phyloP scores from a whole-genome alignment of 2,797 vertebrate genomes.

The Arctocebus calabarensis region DNA sequence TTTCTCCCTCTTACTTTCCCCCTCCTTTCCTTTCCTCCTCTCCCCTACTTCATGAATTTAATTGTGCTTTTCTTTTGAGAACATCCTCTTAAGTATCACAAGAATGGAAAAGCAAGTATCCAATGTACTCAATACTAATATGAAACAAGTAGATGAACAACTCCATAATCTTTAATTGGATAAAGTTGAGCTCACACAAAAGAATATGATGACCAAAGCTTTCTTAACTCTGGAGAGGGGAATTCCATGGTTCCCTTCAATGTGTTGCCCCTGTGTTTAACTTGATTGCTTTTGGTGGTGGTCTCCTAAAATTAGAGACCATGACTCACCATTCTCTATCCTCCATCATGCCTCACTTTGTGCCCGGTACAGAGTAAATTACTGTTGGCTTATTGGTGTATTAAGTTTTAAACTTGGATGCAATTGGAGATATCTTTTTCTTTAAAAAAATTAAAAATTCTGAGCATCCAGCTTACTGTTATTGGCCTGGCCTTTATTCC shows the following conservation, averaged over 20 bases:
- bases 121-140: no score
- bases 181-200: conserved; percentile 25
- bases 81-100: no score
- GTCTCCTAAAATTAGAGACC: conserved; percentile 12
- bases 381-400: background rate
- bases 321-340: background rate
- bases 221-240: background rate
- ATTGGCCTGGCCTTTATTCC: conserved; percentile 43
- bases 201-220: background rate
- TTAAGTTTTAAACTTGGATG: background rate
- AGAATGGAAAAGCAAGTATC: no score
- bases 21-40: no score
- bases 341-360: background rate
- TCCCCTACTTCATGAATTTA: no score
- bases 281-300: background rate
- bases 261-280: background rate
- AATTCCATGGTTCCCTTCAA: background rate
- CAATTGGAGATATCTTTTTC: background rate
- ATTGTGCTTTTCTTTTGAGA: no score
- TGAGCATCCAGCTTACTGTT: conserved; percentile 1
- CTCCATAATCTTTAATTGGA: background rate
- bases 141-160: no score
- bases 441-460: background rate
- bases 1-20: no score
- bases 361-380: conserved; percentile 35